A percentile compares a stretch with the other conserved stretches of the same genome.
Evolutionary conservation across 2,113 vertebrate genomes (phyloP).

Genomic region (Pachyramphus minor): DNA sequence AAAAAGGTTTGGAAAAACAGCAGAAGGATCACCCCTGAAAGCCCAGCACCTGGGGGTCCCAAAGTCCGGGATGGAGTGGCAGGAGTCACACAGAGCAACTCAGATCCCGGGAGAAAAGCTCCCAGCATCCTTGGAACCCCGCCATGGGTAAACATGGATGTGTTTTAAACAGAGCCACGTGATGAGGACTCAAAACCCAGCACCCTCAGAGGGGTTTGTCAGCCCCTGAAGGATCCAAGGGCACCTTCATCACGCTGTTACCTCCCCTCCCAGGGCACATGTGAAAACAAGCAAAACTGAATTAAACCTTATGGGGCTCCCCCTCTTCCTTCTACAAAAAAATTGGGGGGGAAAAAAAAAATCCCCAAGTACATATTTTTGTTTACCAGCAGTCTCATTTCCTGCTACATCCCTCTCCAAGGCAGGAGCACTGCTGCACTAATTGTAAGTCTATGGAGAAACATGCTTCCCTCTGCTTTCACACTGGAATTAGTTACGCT

Average conservation of each 20-base stretch:
- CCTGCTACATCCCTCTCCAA: neutral
- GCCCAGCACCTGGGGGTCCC: neutral
- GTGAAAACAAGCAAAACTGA: neutral
- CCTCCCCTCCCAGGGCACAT: neutral
- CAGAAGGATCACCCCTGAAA: fast-evolving
- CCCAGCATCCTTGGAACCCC: neutral
- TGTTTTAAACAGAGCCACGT: neutral
- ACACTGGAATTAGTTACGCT: constrained; percentile 17
- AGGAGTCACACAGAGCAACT: neutral
- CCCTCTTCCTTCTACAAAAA: fast-evolving
- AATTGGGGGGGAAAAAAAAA: fast-evolving
- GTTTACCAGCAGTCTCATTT: neutral
- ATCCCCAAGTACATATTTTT: neutral
- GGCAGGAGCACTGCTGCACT: neutral
- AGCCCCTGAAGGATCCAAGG: neutral
- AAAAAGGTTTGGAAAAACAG: neutral
- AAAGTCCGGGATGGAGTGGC: too few species aligned
- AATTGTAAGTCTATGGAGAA: neutral
- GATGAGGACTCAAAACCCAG: neutral
- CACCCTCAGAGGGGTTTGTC: neutral
- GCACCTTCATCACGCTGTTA: neutral
- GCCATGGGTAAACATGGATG: fast-evolving
- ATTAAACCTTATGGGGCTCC: neutral
- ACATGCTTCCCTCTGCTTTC: neutral
- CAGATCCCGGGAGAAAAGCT: neutral